Percentiles rank a stretch among this genome's conserved stretches.
Conservation (phyloP, 2,888 invertebrate genomes). For the Emmelina monodactyla region DNA sequence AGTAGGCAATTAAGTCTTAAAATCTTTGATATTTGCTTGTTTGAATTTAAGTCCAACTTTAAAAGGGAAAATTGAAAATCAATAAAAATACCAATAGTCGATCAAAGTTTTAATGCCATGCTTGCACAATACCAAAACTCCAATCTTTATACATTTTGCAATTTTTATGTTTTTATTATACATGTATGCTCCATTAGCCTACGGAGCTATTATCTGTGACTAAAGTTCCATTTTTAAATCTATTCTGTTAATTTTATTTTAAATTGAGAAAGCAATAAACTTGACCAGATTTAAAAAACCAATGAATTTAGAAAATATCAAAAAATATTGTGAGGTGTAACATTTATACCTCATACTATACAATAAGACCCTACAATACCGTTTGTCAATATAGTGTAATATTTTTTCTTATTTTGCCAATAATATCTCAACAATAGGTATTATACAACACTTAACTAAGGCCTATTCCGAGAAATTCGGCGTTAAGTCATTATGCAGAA, state of each 20-base stretch:
- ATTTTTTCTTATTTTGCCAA: constrained; percentile 26
- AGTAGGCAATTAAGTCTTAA: too few relatives aligned
- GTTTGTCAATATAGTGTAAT: constrained; percentile 25
- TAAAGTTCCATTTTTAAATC: constrained; percentile 41
- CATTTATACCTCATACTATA: constrained; percentile 16
- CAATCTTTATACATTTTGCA: constrained; percentile 49
- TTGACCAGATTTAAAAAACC: constrained; percentile 28
- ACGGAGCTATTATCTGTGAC: constrained; percentile 45
- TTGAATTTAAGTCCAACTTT: too few relatives aligned
- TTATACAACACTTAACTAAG: constrained; percentile 33
- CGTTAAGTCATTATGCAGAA: constrained; percentile 29
- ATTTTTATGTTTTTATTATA: constrained; percentile 57
- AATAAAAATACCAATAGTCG: constrained; percentile 35
- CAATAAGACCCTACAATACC: constrained; percentile 26
- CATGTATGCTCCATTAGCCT: constrained; percentile 41
- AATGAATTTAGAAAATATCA: constrained; percentile 49
- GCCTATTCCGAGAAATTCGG: constrained; percentile 27
- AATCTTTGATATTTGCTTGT: too few relatives aligned
- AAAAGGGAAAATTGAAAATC: too few relatives aligned
- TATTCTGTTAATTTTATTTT: constrained; percentile 30
- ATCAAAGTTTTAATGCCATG: constrained; percentile 53
- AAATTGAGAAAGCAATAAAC: constrained; percentile 41
- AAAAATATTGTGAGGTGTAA: constrained; percentile 37
- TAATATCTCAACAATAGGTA: constrained; percentile 31
- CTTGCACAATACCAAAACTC: constrained; percentile 37